phyloP scores from a whole-genome alignment of 1,140 invertebrate species.

The Bombus waltoni region DNA sequence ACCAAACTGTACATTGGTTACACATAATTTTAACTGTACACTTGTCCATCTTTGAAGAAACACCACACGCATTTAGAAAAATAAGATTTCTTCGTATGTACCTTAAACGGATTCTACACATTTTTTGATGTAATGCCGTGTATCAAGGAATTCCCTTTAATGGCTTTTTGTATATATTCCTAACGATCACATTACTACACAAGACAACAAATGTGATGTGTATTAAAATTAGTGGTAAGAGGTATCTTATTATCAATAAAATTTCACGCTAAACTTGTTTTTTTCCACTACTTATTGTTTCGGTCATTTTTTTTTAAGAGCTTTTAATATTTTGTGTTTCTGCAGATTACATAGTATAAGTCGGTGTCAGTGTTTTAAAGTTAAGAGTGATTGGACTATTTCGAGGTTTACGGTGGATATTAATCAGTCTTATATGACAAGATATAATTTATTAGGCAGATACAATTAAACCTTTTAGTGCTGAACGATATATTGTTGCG shows the following conservation, averaged over 20 bases:
- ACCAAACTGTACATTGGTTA: slow-evolving; percentile 50
- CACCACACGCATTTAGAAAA: slow-evolving; percentile 57
- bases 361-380: too few species aligned
- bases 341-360: too few species aligned
- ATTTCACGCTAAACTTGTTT: slow-evolving; percentile 48
- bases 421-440: too few species aligned
- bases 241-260: slow-evolving; percentile 78
- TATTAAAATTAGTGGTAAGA: slow-evolving; percentile 80
- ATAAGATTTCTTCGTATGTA: slow-evolving; percentile 66
- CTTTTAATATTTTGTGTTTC: not conserved
- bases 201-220: slow-evolving; percentile 76
- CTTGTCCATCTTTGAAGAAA: slow-evolving; percentile 22
- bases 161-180: slow-evolving; percentile 82
- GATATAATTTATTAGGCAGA: too few species aligned
- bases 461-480: too few species aligned
- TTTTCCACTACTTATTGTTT: not conserved
- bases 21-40: slow-evolving; percentile 38
- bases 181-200: slow-evolving; percentile 73
- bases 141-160: slow-evolving; percentile 74
- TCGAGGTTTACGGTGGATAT: too few species aligned
- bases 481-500: too few species aligned
- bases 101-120: slow-evolving; percentile 65
- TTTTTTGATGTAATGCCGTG: slow-evolving; percentile 75
- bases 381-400: too few species aligned
- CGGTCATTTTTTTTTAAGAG: too few species aligned